Evolutionary conservation across 2,888 invertebrate genomes (phyloP).

Genomic region (Lysandra bellargus): DNA sequence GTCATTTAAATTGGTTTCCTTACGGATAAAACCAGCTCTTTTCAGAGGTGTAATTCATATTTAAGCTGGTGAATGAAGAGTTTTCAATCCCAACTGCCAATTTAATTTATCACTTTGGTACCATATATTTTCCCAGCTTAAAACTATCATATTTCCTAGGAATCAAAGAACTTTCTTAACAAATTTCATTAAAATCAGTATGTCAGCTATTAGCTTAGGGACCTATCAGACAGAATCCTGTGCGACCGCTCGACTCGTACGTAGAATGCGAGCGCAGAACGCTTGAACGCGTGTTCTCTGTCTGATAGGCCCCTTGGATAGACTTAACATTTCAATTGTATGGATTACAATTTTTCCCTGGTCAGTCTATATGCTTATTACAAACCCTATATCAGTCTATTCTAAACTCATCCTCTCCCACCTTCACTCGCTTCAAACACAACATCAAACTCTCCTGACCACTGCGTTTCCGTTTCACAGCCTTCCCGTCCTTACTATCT

Average conservation of each 20-base stretch:
- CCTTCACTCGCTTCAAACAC: constrained; percentile 15
- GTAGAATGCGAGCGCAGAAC: too few species aligned
- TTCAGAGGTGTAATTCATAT: neutral
- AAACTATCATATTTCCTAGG: neutral
- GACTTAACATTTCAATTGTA: too few species aligned
- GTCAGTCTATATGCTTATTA: neutral
- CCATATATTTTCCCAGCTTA: too few species aligned
- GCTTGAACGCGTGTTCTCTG: too few species aligned
- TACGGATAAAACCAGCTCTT: neutral
- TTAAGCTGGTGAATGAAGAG: too few species aligned
- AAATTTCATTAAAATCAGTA: neutral
- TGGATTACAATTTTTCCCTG: too few species aligned
- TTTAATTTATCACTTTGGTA: too few species aligned
- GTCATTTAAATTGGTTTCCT: neutral
- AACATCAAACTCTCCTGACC: neutral
- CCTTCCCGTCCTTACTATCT: constrained; percentile 49
- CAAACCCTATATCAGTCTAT: constrained; percentile 22
- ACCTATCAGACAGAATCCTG: too few species aligned
- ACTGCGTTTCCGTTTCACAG: constrained; percentile 54
- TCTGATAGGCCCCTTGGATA: too few species aligned
- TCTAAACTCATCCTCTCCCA: constrained; percentile 2
- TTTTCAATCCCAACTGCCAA: too few species aligned
- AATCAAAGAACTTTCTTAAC: neutral
- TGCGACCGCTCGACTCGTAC: too few species aligned
- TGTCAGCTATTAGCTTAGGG: neutral